Evolutionary conservation across 2,797 vertebrate species (phyloP), one percentile per base, ranked within the genome.

Genomic region (Danio jaintianensis): DNA sequence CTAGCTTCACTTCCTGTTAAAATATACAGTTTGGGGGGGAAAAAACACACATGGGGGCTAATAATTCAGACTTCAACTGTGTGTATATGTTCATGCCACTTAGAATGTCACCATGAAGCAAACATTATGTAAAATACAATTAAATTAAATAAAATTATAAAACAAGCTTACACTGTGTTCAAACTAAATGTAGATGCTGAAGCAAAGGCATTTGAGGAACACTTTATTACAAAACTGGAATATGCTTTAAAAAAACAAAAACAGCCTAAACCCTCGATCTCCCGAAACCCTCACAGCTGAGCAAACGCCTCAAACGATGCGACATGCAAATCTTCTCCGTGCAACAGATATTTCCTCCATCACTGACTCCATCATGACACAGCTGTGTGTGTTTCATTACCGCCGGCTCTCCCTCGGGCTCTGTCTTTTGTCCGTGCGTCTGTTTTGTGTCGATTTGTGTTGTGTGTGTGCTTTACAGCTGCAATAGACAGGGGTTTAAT

Each of bases 401-500:
- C 40, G 55, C 16, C 47, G 48, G 59, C 40, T 1, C 50, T 73
- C 40, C 69, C 58, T 64, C 42, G 68, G 20, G 78, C 59, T 79
- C 38, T 50, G 40, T 78, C 55, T 42, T 58, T 69, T 61, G 66
- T 70, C 66, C n/a, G 45, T 70, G 50, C 85, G 77, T 47, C 53
- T 56, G 53, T 70, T 77, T 53, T 70, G 58, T 75, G 62, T 66
- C 45, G 50, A 40, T 67, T 55, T 42, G 74, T 78, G 77, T 69
- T 47, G 22, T 67, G 56, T 10, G 66, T 45, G 70, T 75, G 87
- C 81, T 87, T 81, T 87, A 87, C 90, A 91, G 88, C 91, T 92
- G 91, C 68, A 75, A 86, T 87, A 91, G 91, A 90, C 85, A 12
- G 89, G 86, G 83, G 81, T 90, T 88, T 92, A 92, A 91, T 91